phyloP scores from a whole-genome alignment of 2,797 vertebrate species.

The Rhinella marina region DNA sequence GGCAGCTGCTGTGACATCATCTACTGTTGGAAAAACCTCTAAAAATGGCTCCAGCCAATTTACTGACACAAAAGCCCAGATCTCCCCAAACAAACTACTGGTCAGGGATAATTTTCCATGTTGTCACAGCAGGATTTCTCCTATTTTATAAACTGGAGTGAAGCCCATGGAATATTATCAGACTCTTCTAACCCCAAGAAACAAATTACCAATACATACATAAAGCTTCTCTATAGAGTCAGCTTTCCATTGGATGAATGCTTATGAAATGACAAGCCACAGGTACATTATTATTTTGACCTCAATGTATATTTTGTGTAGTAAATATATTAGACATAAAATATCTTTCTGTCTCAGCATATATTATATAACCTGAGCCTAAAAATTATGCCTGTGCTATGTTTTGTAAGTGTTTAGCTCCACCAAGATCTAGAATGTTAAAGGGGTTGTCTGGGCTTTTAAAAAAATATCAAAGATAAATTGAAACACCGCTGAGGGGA shows the following conservation, averaged over 20 bases:
- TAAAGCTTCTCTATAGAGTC: background rate
- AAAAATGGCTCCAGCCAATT: slow-evolving; percentile 2
- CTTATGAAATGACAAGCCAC: background rate
- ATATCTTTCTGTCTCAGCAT: background rate
- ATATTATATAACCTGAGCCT: background rate
- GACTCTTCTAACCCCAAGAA: background rate
- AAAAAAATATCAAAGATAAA: background rate
- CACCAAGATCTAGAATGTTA: background rate
- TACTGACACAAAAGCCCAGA: background rate
- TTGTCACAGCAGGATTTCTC: slow-evolving; percentile 2
- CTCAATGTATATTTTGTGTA: background rate
- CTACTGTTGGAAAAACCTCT: background rate
- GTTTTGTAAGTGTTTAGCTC: background rate
- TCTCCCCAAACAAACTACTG: background rate
- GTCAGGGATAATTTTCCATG: background rate
- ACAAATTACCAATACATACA: background rate
- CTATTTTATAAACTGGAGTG: background rate
- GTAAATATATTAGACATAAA: background rate
- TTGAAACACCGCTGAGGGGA: background rate
- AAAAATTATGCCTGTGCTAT: too few relatives aligned
- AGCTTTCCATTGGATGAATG: background rate
- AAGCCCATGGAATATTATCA: background rate
- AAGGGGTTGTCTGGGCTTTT: too few relatives aligned
- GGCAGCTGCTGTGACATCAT: background rate
- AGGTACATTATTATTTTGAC: background rate